phyloP scores from a whole-genome alignment of 2,797 vertebrate species.

The Bufotes viridis region DNA sequence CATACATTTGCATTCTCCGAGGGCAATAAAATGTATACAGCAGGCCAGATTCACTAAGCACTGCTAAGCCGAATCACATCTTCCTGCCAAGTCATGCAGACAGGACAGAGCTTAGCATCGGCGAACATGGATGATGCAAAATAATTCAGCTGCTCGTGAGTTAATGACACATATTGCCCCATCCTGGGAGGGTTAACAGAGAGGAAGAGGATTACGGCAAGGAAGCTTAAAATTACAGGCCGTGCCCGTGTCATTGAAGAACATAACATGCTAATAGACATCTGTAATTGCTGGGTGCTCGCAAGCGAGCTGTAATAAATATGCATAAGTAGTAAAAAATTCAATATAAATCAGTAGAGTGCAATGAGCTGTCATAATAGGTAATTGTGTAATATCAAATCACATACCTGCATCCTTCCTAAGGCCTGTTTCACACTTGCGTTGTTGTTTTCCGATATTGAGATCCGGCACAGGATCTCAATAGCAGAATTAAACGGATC shows the following conservation, averaged over 20 bases:
- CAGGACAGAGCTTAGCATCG: constrained; percentile 21
- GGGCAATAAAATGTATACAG: constrained; percentile 4
- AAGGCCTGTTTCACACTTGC: no score
- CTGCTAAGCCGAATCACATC: constrained; percentile 10
- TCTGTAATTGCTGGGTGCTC: constrained; percentile 6
- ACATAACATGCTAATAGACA: constrained; percentile 44
- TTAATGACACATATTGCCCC: background rate
- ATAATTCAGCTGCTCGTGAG: constrained; percentile 17
- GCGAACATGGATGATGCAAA: background rate
- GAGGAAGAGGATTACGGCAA: constrained; percentile 45
- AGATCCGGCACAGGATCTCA: no score
- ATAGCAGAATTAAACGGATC: no score
- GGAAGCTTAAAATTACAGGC: constrained; percentile 49
- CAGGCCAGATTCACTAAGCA: constrained; percentile 21
- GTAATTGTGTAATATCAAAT: no score
- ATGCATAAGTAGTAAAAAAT: background rate
- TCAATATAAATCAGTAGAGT: no score
- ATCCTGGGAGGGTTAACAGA: constrained; percentile 29
- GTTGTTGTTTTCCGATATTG: no score
- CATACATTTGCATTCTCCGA: background rate
- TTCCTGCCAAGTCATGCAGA: constrained; percentile 32
- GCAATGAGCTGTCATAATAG: no score
- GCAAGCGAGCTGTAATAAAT: background rate
- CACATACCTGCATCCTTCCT: no score
- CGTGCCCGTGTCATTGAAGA: constrained; percentile 18